Percentiles rank a stretch among this genome's conserved stretches.
phyloP scores from a whole-genome alignment of 2,797 vertebrate species.

The Brachyrhaphis roseni region DNA sequence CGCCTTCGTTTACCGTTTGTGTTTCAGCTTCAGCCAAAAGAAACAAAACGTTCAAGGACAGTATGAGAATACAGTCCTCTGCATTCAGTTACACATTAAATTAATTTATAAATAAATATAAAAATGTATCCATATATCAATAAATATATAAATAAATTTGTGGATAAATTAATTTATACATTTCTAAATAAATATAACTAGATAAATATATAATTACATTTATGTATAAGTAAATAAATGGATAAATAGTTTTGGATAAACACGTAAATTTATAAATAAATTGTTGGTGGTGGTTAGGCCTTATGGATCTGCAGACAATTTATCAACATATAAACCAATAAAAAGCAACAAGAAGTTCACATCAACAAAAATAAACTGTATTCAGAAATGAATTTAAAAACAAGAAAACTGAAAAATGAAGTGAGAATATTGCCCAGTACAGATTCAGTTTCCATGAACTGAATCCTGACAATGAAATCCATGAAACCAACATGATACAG shows the following conservation, averaged over 20 bases:
- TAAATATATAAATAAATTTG: too few species aligned
- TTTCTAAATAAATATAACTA: too few species aligned
- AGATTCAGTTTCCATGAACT: neutral
- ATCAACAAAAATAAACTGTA: neutral
- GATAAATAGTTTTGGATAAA: neutral
- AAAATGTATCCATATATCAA: too few species aligned
- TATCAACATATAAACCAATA: neutral
- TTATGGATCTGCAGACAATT: too few species aligned
- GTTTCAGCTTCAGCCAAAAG: conserved; percentile 22
- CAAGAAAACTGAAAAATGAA: neutral
- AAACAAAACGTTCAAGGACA: neutral
- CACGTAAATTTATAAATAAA: neutral
- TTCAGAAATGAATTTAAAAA: neutral
- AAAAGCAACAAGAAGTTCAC: neutral
- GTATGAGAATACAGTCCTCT: too few species aligned
- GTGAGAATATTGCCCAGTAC: too few species aligned
- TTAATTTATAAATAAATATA: too few species aligned
- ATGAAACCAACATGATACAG: neutral
- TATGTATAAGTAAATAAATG: neutral
- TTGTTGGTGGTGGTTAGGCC: neutral
- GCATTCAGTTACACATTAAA: too few species aligned
- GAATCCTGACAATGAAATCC: neutral
- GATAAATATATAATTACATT: too few species aligned
- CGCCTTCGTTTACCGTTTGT: conserved; percentile 15
- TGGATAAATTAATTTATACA: too few species aligned